These are phyloP conservation scores for Sardinella longiceps DNA, from an alignment of 2,797 vertebrate species.

Conservation along the genomic window DNA sequence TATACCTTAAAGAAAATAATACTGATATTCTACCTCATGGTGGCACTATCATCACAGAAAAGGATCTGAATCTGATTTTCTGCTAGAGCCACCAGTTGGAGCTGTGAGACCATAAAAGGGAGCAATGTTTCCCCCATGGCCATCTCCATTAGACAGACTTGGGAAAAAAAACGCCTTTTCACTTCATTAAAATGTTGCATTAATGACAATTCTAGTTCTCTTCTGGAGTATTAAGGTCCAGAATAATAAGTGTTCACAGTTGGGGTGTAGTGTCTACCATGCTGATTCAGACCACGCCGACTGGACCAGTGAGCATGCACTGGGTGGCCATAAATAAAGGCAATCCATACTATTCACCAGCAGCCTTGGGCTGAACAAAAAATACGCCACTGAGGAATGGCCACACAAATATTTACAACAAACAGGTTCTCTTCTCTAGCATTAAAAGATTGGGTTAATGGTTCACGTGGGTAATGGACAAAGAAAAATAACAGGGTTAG, in stretches of 20 bases:
- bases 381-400: not conserved
- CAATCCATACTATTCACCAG: not conserved
- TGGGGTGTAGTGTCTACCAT: not conserved
- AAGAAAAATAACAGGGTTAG: constrained; percentile 36
- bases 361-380: not conserved
- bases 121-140: not conserved
- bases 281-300: not conserved
- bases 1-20: not conserved
- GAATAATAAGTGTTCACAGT: not conserved
- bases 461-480: constrained; percentile 28
- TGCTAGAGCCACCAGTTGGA: not conserved
- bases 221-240: not conserved
- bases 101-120: not conserved
- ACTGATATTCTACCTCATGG: not conserved
- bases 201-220: not conserved
- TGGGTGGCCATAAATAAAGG: not conserved
- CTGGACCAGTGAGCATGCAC: not conserved
- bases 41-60: not conserved
- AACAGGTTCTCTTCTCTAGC: not conserved
- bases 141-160: not conserved
- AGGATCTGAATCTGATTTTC: not conserved
- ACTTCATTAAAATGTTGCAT: not conserved
- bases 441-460: not conserved
- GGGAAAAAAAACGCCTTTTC: not conserved
- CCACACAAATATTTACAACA: constrained; percentile 22